Percentiles rank a stretch among this genome's conserved stretches.
These are phyloP conservation scores for Notarius lentiginosus DNA, from an alignment of 2,113 vertebrate species.

Conservation along the genomic window DNA sequence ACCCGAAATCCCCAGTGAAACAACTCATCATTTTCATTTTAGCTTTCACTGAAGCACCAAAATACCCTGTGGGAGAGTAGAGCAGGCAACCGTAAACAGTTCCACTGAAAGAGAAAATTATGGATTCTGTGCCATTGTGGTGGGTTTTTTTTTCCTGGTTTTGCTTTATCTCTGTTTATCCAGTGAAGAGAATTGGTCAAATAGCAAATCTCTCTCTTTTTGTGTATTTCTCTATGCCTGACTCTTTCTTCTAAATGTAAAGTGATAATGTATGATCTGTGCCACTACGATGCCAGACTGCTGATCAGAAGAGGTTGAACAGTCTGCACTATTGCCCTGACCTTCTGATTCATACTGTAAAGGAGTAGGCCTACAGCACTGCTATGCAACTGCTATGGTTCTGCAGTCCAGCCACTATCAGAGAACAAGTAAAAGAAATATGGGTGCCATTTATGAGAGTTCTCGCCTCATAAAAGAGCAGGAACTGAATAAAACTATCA, in stretches of 20 bases:
- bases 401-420: neutral
- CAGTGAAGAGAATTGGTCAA: conserved; percentile 50
- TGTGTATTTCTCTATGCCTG: neutral
- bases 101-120: conserved; percentile 59
- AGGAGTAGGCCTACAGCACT: neutral
- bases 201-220: conserved; percentile 34
- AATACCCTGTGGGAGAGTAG: conserved; percentile 39
- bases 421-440: neutral
- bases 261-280: conserved; percentile 19
- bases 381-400: neutral
- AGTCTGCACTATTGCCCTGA: conserved; percentile 12
- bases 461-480: no score
- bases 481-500: neutral
- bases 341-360: conserved; percentile 37
- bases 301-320: conserved; percentile 34
- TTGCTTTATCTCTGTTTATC: conserved; percentile 62
- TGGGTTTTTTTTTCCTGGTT: conserved; percentile 44
- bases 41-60: conserved; percentile 28
- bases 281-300: conserved; percentile 12
- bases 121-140: conserved; percentile 55
- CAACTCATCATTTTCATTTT: conserved; percentile 44
- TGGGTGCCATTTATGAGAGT: neutral
- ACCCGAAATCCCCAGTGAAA: conserved; percentile 27
- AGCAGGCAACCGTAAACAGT: conserved; percentile 43
- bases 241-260: conserved; percentile 23